Percentiles rank a stretch among this genome's conserved stretches.
These are phyloP conservation scores for Chanos chanos DNA, from an alignment of 2,797 vertebrate species.

Conservation along the genomic window DNA sequence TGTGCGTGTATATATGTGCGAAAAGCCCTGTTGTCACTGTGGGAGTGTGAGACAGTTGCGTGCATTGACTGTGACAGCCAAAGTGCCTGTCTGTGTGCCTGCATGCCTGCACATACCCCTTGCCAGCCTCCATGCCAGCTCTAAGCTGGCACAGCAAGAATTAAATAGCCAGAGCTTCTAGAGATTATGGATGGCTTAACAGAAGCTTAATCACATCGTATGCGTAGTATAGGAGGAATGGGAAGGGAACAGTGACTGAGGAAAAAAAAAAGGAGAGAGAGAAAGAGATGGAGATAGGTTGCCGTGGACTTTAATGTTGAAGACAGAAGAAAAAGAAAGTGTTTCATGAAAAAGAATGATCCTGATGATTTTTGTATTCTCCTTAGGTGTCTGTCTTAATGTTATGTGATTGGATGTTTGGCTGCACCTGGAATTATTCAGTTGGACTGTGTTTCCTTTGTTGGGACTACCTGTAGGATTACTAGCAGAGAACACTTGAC, in stretches of 20 bases:
- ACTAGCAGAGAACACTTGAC: not conserved
- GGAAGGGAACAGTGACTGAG: constrained; percentile 10
- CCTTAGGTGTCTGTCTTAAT: too few species aligned
- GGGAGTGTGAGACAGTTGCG: constrained; percentile 21
- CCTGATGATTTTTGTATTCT: too few species aligned
- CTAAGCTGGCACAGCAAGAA: constrained; percentile 52
- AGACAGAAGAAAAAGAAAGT: too few species aligned
- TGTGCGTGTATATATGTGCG: constrained; percentile 18
- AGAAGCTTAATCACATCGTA: constrained; percentile 51
- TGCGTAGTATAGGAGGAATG: constrained; percentile 41
- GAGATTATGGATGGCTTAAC: constrained; percentile 54
- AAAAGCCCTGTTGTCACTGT: constrained; percentile 19
- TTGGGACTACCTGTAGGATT: not conserved
- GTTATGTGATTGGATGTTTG: too few species aligned
- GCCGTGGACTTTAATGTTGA: constrained; percentile 1
- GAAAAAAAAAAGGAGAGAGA: not conserved
- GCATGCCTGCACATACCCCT: constrained; percentile 39
- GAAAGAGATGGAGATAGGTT: not conserved
- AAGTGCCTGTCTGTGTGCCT: constrained; percentile 29
- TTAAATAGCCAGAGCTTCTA: constrained; percentile 55
- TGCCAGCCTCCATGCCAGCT: constrained; percentile 45
- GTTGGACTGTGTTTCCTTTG: not conserved
- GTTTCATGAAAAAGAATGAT: too few species aligned
- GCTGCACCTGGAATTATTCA: too few species aligned
- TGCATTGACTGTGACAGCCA: constrained; percentile 20